Conservation (phyloP, 2,113 vertebrate genomes). For the Leiothrix lutea region DNA sequence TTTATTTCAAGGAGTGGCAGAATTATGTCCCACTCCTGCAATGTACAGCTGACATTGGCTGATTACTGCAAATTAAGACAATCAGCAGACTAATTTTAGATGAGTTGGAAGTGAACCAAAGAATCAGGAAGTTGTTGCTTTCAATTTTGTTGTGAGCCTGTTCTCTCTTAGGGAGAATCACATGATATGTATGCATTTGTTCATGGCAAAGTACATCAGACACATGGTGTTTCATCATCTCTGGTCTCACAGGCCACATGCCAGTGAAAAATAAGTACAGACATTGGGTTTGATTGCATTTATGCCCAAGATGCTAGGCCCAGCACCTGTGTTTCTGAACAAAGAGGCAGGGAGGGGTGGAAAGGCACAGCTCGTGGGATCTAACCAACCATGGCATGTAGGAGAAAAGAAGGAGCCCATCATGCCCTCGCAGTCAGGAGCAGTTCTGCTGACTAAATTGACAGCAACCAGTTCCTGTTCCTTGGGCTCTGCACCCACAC, state of each 20-base stretch:
- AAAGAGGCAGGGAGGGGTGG: not conserved
- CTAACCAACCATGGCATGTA: not conserved
- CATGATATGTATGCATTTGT: not conserved
- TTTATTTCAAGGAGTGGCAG: not conserved
- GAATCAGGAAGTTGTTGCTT: not conserved
- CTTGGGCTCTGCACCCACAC: not conserved
- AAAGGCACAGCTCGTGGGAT: not conserved
- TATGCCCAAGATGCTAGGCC: not conserved
- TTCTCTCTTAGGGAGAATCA: not conserved
- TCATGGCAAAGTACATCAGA: not conserved
- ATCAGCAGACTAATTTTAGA: not conserved
- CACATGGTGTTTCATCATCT: not conserved
- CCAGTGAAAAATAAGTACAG: not conserved
- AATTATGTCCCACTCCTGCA: not conserved
- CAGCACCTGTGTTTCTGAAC: not conserved
- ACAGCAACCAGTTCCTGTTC: not conserved
- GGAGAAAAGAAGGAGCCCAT: not conserved
- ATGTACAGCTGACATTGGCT: not conserved
- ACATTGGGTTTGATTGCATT: not conserved
- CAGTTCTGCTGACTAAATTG: accelerated
- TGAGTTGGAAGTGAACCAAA: not conserved
- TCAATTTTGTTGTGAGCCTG: not conserved
- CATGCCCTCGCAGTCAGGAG: accelerated
- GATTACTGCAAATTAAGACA: not conserved
- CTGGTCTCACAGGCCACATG: not conserved